Base-by-base conservation (phyloP, 2,797 vertebrate species). In the Microtus californicus region DNA sequence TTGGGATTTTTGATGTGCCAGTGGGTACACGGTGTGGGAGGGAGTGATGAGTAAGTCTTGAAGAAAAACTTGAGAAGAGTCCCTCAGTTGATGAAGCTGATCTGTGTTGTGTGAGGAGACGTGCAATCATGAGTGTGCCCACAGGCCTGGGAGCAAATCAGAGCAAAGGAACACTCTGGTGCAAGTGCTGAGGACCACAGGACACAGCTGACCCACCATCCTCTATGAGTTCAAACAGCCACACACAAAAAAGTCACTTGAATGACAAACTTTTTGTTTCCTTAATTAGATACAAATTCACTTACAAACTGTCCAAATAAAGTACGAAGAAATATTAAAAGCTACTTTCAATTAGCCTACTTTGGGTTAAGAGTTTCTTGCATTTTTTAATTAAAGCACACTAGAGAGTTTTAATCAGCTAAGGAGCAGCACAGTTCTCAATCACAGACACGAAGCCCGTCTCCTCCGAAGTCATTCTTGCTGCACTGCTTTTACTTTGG, bases 1-100 rank as follows among this genome's bases (percentile, higher is more conserved):
- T 87, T 45, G 34, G 93, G 65, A 91, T 34, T 80, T 93, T 7
- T 97, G 71, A 96, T 89, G 88, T 81, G 69, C 34, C 45, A 29
- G 95, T 96, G 93, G 94, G 96, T 25, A 91, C 96, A 77, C 0
- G 43, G n/a, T 3, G 92, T 92, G 87, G 96, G 95, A 88, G 73
- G 81, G 21, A 2, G 23, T 29, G 59, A 87, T 97, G 95, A 97
- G 65, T 90, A 83, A 95, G 73, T 4, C 37, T 19, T 67, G 82
- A 51, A 29, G 40, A 17, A 23, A 63, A 65, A 89, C 63, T 93
- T 88, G 0, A 76, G 48, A 59, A 78, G 67, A 45, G 81, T 12
- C 82, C 31, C 74, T 29, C 40, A 69, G 79, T 3, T 25, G 27
- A 27, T 43, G 73, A 93, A 65, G 79, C 63, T 51, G 29, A 19